phyloP scores from a whole-genome alignment of 2,113 vertebrate genomes.

The Scomber scombrus region DNA sequence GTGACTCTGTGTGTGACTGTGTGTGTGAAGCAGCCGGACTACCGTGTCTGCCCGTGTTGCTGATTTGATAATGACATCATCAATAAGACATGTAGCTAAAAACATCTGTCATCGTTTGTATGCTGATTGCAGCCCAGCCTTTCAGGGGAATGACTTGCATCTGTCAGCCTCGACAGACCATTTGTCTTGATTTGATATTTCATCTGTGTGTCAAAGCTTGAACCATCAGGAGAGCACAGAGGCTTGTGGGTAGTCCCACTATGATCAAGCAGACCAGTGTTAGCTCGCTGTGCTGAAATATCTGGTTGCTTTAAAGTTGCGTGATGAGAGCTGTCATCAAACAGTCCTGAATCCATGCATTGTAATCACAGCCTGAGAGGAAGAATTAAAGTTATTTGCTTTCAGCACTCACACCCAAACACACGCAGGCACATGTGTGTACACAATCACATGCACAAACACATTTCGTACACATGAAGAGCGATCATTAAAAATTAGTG shows the following conservation, averaged over 20 bases:
- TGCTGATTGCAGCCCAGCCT: constrained; percentile 46
- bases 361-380: constrained; percentile 24
- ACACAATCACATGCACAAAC: neutral
- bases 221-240: constrained; percentile 30
- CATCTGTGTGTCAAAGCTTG: constrained; percentile 30
- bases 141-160: constrained; percentile 64
- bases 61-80: constrained; percentile 56
- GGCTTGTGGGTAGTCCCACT: constrained; percentile 12
- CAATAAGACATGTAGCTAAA: constrained; percentile 43
- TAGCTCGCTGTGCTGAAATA: neutral
- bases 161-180: constrained; percentile 62
- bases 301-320: constrained; percentile 31
- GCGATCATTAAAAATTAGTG: constrained; percentile 63
- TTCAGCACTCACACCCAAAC: neutral
- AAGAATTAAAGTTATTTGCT: constrained; percentile 35
- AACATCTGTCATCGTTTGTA: constrained; percentile 73
- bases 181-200: constrained; percentile 69
- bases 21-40: neutral
- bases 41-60: constrained; percentile 8
- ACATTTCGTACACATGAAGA: constrained; percentile 4
- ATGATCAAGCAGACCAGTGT: constrained; percentile 50
- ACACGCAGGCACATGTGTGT: neutral
- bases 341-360: constrained; percentile 6
- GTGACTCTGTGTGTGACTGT: too few relatives aligned
- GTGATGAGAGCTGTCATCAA: constrained; percentile 21